Percentiles rank a stretch among this genome's conserved stretches.
These are phyloP conservation scores for Brachirus orientalis DNA, from an alignment of 2,113 vertebrate genomes.

Conservation along the genomic window DNA sequence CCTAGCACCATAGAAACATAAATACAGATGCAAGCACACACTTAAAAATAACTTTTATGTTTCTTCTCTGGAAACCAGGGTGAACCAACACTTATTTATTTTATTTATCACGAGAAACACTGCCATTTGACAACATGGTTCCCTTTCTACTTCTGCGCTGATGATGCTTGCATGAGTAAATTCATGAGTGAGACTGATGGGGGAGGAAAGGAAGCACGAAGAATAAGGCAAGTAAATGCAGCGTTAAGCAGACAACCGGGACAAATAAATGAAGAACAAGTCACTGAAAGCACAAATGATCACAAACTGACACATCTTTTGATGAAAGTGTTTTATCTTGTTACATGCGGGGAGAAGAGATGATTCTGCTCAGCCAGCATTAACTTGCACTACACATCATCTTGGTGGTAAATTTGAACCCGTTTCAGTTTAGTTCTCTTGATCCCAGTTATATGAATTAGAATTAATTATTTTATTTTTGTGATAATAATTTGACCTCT, in stretches of 20 bases:
- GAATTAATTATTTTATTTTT: too few species aligned
- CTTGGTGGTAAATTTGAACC: constrained; percentile 9
- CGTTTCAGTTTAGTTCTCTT: constrained; percentile 24
- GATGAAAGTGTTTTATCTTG: background rate
- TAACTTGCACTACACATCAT: too few species aligned
- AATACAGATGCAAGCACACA: background rate
- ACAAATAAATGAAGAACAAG: too few species aligned
- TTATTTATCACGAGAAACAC: constrained; percentile 47
- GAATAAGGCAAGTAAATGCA: background rate
- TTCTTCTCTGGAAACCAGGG: constrained; percentile 10
- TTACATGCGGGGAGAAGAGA: background rate
- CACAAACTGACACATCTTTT: background rate
- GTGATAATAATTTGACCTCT: too few species aligned
- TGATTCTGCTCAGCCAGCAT: background rate
- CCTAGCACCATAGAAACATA: too few species aligned
- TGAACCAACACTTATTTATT: constrained; percentile 53
- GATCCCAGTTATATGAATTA: constrained; percentile 18
- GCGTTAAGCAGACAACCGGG: too few species aligned
- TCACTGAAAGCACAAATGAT: too few species aligned
- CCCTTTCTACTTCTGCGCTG: constrained; percentile 57
- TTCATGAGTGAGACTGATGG: constrained; percentile 59
- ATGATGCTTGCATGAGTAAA: constrained; percentile 69
- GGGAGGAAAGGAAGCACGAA: constrained; percentile 19
- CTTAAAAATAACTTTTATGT: background rate
- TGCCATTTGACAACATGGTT: constrained; percentile 49